Conservation (phyloP, 2,113 vertebrate species). For the Myotis brandtii region DNA sequence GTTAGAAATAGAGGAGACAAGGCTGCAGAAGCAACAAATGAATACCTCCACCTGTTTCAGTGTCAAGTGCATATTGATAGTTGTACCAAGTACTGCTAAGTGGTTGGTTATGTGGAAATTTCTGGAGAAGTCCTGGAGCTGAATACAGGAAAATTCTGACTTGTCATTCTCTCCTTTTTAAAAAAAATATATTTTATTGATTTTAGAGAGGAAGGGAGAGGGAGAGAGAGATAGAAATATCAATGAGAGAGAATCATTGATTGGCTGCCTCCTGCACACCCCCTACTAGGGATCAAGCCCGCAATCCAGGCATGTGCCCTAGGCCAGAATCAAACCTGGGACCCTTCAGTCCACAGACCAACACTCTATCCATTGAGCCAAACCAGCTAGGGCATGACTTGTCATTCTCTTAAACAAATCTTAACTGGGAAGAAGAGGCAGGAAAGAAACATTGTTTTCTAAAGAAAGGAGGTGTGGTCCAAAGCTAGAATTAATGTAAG, state of each 20-base stretch:
- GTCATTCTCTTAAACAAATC: slow-evolving; percentile 24
- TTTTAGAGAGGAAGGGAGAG: too few species aligned
- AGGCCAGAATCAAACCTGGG: too few species aligned
- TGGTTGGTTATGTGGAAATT: neutral
- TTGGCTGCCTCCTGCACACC: too few species aligned
- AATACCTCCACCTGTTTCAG: neutral
- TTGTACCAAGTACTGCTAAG: neutral
- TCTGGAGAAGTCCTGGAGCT: neutral
- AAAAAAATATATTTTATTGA: too few species aligned
- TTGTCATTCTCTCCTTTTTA: neutral
- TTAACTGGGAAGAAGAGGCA: neutral
- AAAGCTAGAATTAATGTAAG: neutral
- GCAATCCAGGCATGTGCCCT: too few species aligned
- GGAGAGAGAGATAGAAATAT: too few species aligned
- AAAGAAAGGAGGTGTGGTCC: neutral
- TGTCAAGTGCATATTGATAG: neutral
- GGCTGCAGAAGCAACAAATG: neutral
- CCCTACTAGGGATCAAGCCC: too few species aligned
- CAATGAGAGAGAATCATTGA: too few species aligned
- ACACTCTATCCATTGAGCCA: too few species aligned
- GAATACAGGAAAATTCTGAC: slow-evolving; percentile 20
- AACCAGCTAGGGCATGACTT: neutral
- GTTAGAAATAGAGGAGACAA: slow-evolving; percentile 16
- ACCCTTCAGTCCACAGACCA: too few species aligned
- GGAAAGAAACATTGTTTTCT: neutral